Evolutionary conservation across 1,140 invertebrate species (phyloP).

Genomic region (Eciton burchellii): DNA sequence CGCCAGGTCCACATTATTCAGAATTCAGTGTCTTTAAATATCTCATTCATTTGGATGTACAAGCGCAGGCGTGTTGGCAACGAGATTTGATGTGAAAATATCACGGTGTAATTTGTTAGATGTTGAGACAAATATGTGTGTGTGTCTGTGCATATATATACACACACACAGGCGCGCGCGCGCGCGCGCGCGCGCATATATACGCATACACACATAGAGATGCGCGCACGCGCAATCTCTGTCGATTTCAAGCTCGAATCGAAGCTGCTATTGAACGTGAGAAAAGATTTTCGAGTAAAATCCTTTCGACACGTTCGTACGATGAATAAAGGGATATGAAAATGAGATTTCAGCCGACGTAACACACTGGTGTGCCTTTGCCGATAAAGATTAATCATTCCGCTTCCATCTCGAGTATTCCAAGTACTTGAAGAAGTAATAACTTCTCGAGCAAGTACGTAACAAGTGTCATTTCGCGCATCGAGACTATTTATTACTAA

Average conservation of each 20-base stretch:
- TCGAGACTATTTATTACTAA: constrained; percentile 3
- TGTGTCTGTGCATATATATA: too few species aligned
- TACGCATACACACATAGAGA: too few species aligned
- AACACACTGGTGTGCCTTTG: background rate
- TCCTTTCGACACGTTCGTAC: background rate
- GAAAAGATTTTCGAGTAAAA: background rate
- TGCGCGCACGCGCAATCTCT: background rate
- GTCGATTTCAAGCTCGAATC: background rate
- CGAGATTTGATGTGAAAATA: background rate
- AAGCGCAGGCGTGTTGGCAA: constrained; percentile 11
- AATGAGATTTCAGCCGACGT: constrained; percentile 33
- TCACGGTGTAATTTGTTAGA: background rate
- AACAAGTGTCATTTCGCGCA: background rate
- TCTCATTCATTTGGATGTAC: background rate
- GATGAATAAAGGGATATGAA: constrained; percentile 62
- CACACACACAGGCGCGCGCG: too few species aligned
- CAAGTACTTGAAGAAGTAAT: too few species aligned
- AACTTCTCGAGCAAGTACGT: background rate
- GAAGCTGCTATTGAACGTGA: constrained; percentile 24
- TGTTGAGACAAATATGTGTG: background rate
- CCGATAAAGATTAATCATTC: too few species aligned
- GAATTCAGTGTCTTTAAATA: constrained; percentile 27
- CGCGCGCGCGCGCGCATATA: too few species aligned
- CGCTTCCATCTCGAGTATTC: too few species aligned
- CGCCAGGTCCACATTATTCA: constrained; percentile 40